phyloP scores from a whole-genome alignment of 2,888 invertebrate genomes.

The Drosophila anceps region DNA sequence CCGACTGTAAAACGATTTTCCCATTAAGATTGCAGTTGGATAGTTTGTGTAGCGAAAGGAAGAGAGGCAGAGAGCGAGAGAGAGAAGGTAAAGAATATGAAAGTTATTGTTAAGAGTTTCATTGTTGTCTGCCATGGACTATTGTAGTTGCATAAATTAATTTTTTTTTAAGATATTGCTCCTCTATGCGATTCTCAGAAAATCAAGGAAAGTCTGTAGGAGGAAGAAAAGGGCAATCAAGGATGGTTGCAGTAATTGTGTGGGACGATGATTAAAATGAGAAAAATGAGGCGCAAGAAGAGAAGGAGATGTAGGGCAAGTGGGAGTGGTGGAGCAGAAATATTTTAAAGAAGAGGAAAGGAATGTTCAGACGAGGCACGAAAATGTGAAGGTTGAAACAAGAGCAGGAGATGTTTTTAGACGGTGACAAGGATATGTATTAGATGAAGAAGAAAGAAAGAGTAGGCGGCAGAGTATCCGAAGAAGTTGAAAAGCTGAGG shows the following conservation, averaged over 20 bases:
- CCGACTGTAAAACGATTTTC: constrained; percentile 31
- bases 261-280: not conserved
- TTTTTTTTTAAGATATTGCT: not conserved
- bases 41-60: not conserved
- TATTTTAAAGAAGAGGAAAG: not conserved
- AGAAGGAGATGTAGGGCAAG: not conserved
- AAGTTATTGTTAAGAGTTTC: constrained; percentile 7
- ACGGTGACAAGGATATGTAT: not conserved
- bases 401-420: not conserved
- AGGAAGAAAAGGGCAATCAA: not conserved
- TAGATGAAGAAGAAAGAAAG: not conserved
- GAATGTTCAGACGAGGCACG: not conserved
- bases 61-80: not conserved
- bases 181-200: constrained; percentile 5
- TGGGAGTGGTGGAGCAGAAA: not conserved
- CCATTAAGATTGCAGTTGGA: constrained; percentile 28
- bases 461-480: not conserved
- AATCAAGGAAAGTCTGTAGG: not conserved
- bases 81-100: constrained; percentile 7
- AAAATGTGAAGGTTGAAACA: not conserved
- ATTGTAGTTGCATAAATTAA: constrained; percentile 1
- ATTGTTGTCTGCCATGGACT: constrained; percentile 5
- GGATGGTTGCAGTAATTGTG: not conserved
- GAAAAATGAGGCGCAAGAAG: not conserved
- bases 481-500: too few species aligned